phyloP scores from a whole-genome alignment of 2,113 vertebrate genomes.

The Rattus rattus region DNA sequence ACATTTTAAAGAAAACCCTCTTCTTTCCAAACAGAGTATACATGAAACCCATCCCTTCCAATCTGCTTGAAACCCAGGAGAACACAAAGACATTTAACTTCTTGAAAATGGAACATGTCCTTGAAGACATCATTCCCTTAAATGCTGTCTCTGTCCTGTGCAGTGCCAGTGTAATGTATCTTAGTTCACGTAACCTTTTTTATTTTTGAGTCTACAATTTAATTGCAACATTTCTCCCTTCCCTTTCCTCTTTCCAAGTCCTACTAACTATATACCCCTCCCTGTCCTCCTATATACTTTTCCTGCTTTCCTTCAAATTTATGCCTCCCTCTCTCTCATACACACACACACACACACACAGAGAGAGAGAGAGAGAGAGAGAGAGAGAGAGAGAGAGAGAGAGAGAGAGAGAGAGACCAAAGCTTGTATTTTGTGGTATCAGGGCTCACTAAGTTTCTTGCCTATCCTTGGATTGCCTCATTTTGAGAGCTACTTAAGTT shows the following conservation, averaged over 20 bases:
- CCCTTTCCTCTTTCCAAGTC: neutral
- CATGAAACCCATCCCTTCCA: neutral
- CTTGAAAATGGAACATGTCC: neutral
- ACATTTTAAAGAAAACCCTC: neutral
- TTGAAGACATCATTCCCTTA: neutral
- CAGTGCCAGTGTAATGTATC: neutral
- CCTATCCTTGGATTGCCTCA: neutral
- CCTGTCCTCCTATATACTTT: neutral
- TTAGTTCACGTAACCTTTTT: neutral
- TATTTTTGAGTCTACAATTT: neutral
- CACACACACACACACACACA: neutral
- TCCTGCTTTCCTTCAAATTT: neutral
- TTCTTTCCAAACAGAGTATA: constrained; percentile 31
- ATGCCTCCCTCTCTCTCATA: neutral
- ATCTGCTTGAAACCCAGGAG: neutral
- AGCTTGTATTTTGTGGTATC: neutral
- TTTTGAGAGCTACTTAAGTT: neutral
- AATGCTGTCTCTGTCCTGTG: neutral
- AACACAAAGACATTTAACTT: neutral
- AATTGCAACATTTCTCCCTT: neutral
- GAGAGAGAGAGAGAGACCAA: no score
- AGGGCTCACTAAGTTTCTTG: neutral
- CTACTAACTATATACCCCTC: neutral
- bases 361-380: no score
- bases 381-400: no score